These are phyloP conservation scores for Anodontia alba DNA, from an alignment of 2,888 invertebrate genomes.

Conservation along the genomic window DNA sequence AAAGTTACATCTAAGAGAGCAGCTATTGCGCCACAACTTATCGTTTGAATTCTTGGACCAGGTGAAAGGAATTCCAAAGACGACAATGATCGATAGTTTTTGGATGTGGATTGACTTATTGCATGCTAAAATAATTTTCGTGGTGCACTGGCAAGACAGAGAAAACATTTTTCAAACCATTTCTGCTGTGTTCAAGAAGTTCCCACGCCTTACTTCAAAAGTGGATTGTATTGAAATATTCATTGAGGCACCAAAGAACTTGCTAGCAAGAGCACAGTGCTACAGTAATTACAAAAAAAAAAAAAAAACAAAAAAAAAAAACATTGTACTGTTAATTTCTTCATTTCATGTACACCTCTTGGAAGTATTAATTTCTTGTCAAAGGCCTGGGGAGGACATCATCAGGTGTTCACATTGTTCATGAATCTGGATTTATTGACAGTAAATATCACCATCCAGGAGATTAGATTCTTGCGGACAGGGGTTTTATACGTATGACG, in stretches of 20 bases:
- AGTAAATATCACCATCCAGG: conserved; percentile 45
- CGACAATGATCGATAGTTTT: conserved; percentile 32
- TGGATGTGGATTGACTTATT: conserved; percentile 53
- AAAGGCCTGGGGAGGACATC: conserved; percentile 54
- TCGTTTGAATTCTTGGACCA: conserved; percentile 41
- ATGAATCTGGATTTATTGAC: conserved; percentile 47
- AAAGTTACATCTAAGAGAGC: conserved; percentile 11
- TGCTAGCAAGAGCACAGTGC: conserved; percentile 37
- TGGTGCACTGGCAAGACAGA: conserved; percentile 45
- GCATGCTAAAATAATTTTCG: conserved; percentile 37
- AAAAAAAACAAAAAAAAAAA: no score
- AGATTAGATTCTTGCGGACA: conserved; percentile 62
- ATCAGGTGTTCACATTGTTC: conserved; percentile 54
- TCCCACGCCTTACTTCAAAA: conserved; percentile 36
- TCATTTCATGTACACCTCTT: conserved; percentile 39
- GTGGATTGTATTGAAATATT: conserved; percentile 53
- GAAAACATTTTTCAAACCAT: conserved; percentile 31
- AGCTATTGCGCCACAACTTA: conserved; percentile 44
- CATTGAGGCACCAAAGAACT: conserved; percentile 35
- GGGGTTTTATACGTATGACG: conserved; percentile 60
- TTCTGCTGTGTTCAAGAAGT: conserved; percentile 35
- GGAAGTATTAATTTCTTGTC: conserved; percentile 58
- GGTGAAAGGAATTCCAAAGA: conserved; percentile 20
- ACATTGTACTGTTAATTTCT: conserved; percentile 43
- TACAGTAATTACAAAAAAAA: conserved; percentile 49